A percentile compares a stretch with the other conserved stretches of the same genome.
Evolutionary conservation across 1,140 invertebrate species (phyloP).

Genomic region (Penaeus japonicus): DNA sequence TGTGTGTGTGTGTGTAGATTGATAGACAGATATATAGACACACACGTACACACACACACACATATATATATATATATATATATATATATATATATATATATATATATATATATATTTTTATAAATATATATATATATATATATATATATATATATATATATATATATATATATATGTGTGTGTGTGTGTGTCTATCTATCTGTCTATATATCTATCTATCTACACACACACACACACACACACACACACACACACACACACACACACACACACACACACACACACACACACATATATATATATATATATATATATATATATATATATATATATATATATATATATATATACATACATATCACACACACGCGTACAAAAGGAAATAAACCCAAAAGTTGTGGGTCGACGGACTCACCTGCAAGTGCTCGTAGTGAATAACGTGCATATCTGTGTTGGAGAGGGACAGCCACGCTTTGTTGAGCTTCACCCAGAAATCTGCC

Average conservation of each 20-base stretch:
- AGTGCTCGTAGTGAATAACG: no score
- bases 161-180: background rate
- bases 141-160: conserved; percentile 6
- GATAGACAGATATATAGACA: no score
- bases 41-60: no score
- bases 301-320: background rate
- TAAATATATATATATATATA: conserved; percentile 1
- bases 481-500: no score
- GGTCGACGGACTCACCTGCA: background rate
- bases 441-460: no score
- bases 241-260: background rate
- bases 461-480: no score
- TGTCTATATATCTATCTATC: background rate
- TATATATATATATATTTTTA: background rate
- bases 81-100: no score
- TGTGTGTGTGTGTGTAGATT: no score
- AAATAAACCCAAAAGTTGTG: background rate
- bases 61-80: background rate
- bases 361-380: background rate
- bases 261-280: background rate
- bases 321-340: background rate
- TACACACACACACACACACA: background rate
- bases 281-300: background rate
- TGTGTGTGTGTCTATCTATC: background rate
- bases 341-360: background rate